Percentiles rank a stretch among this genome's conserved stretches.
phyloP scores from a whole-genome alignment of 2,888 invertebrate genomes.

The Meta bourneti region DNA sequence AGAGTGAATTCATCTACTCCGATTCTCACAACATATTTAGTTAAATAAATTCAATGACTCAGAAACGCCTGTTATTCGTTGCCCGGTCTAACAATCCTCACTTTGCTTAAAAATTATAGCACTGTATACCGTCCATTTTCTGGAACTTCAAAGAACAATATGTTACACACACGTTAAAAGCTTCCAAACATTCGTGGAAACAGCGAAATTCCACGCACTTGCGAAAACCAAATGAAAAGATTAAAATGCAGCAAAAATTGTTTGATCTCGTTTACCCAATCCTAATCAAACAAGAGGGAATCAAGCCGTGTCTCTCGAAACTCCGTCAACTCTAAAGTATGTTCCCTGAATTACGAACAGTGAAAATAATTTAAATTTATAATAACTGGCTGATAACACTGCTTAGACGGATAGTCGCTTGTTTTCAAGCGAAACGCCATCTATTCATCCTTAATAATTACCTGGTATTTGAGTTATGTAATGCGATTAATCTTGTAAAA shows the following conservation, averaged over 20 bases:
- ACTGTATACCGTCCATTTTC: too few species aligned
- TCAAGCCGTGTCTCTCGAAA: background rate
- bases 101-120: too few species aligned
- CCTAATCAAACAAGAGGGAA: background rate
- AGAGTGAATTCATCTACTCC: too few species aligned
- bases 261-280: background rate
- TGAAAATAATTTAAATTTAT: background rate
- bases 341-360: background rate
- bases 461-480: background rate
- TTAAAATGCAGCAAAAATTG: background rate
- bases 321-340: background rate
- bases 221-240: background rate
- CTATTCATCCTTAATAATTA: background rate
- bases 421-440: background rate
- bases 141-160: too few species aligned
- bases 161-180: too few species aligned
- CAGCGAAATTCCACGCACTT: too few species aligned
- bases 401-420: background rate
- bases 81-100: too few species aligned
- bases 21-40: too few species aligned
- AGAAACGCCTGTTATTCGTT: too few species aligned
- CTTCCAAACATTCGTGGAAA: too few species aligned
- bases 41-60: too few species aligned
- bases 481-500: background rate
- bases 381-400: background rate